Evolutionary conservation across 2,888 invertebrate genomes (phyloP), one percentile per base, ranked within the genome.

Genomic region (Holacanthella duospinosa): DNA sequence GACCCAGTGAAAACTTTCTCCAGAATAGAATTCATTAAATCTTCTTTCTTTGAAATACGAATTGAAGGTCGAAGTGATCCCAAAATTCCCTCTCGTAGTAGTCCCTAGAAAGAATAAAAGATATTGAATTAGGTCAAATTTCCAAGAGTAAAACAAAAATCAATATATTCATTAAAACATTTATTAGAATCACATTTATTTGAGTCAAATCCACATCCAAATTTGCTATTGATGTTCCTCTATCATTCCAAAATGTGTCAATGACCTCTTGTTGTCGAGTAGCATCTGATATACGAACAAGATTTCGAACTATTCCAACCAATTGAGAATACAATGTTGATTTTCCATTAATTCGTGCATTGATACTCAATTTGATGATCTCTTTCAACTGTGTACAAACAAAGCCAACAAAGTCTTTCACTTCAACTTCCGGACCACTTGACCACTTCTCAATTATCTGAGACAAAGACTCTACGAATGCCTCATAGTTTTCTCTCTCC

Each of bases 21-120:
- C 3, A 67, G n/a, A 2, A 74, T 67, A 43, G 61, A 56, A 6
- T 66, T 64, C 58, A 70, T 65, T 12, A 74, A 62, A 24, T 64
- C 64, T n/a, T 57, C 59, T 44, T 65, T 60, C 21, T 60, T 21
- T 4, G 61, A 60, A 27, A 74, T 68, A 12, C 57, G 29, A 1
- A 74, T 69, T 36, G 69, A 64, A 29, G 65, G 67, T 24, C 68
- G 63, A 2, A 73, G 44, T 21, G 73, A 66, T 16, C 73, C 70
- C 1, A 75, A 55, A 16, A 74, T 55, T 27, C 74, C 72, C 64
- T 75, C 75, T n/a, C 74, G 61, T 21, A 75, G 64, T 44, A 73
- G 60, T 27, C 72, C 67, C 75, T 75, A 63, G 1, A 64, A 60
- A 28, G 48, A 48, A 48, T 16, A 48, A 16, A 36, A 48, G n/a